phyloP scores from a whole-genome alignment of 2,113 vertebrate species.

The Pituophis catenifer region DNA sequence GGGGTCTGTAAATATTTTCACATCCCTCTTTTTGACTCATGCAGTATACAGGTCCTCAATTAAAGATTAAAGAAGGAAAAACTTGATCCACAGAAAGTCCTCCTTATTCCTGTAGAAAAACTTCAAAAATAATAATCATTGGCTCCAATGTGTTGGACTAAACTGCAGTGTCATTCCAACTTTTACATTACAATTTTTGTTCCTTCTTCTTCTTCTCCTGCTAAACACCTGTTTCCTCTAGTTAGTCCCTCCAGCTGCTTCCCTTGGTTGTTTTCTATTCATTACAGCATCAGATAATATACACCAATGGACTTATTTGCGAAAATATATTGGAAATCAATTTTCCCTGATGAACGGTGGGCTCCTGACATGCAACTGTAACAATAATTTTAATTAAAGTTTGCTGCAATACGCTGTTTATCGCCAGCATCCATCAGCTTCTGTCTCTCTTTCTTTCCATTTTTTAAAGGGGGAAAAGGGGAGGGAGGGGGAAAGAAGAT shows the following conservation, averaged over 20 bases:
- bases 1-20: too few species aligned
- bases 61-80: conserved; percentile 19
- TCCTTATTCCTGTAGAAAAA: not conserved
- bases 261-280: not conserved
- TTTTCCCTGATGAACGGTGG: conserved; percentile 25
- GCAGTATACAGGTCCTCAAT: not conserved
- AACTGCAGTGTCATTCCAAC: not conserved
- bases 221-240: not conserved
- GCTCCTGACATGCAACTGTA: not conserved
- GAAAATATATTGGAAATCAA: conserved; percentile 1
- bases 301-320: not conserved
- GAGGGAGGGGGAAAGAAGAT: not conserved
- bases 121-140: not conserved
- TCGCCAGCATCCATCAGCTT: conserved; percentile 3
- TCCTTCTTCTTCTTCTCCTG: not conserved
- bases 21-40: too few species aligned
- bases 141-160: not conserved
- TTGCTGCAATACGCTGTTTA: not conserved
- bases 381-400: conserved; percentile 49
- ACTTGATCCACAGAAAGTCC: conserved; percentile 30
- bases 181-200: not conserved
- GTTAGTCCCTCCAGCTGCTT: not conserved
- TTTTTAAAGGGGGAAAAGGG: not conserved
- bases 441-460: conserved; percentile 13
- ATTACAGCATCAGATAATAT: not conserved